Evolutionary conservation across 2,113 vertebrate genomes (phyloP).

Genomic region (Hemicordylus capensis): DNA sequence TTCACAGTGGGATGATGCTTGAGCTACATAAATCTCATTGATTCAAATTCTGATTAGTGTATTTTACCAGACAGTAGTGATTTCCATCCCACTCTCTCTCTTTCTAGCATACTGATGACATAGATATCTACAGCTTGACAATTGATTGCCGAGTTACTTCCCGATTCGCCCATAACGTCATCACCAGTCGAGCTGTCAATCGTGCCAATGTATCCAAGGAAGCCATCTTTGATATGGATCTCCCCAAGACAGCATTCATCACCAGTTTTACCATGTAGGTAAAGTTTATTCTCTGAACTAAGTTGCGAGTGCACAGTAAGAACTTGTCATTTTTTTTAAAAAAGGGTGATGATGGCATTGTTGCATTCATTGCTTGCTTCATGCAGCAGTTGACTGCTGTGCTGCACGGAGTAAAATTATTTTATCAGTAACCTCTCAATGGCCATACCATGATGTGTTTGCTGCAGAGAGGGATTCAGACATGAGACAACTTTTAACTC

Average conservation of each 20-base stretch:
- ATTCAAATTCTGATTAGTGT: not conserved
- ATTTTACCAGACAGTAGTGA: not conserved
- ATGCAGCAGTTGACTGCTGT: constrained; percentile 23
- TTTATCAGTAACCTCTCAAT: not conserved
- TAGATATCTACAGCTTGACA: constrained; percentile 88
- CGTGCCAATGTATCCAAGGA: constrained; percentile 79
- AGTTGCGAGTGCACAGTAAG: not conserved
- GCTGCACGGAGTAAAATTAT: not conserved
- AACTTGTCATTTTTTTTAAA: no score
- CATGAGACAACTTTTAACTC: not conserved
- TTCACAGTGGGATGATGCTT: not conserved
- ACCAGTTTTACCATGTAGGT: constrained; percentile 92
- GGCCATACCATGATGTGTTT: not conserved
- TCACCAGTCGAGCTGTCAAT: constrained; percentile 90
- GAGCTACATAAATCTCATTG: not conserved
- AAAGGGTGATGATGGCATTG: no score
- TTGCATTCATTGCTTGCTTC: constrained; percentile 15
- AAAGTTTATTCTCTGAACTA: constrained; percentile 1
- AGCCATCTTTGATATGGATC: constrained; percentile 87
- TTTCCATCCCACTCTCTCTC: constrained; percentile 30
- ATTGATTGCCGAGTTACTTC: constrained; percentile 88
- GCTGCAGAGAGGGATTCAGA: not conserved
- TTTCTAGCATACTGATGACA: constrained; percentile 67
- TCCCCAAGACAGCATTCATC: constrained; percentile 95
- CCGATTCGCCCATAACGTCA: constrained; percentile 89